phyloP scores from a whole-genome alignment of 2,797 vertebrate species.

The Darevskia nairensis region DNA sequence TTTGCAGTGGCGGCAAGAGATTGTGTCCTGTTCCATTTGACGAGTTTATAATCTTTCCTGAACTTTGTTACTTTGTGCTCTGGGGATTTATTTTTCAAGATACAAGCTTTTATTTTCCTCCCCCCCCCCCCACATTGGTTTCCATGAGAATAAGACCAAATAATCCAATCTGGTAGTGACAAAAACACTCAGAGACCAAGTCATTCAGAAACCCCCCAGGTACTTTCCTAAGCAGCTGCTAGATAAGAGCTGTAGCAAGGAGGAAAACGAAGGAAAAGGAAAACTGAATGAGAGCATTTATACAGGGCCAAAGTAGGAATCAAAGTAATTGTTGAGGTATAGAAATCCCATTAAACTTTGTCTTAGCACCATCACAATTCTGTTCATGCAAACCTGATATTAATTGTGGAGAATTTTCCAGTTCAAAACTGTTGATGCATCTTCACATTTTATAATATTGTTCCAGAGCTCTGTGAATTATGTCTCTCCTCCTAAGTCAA shows the following conservation, averaged over 20 bases:
- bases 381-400: not conserved
- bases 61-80: not conserved
- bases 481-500: not conserved
- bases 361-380: not conserved
- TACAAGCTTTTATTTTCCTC: not conserved
- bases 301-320: not conserved
- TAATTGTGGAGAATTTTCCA: not conserved
- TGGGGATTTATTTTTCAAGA: too few relatives aligned
- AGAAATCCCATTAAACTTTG: not conserved
- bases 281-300: not conserved
- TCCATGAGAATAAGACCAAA: not conserved
- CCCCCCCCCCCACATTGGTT: not conserved
- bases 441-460: not conserved
- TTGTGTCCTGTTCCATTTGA: not conserved
- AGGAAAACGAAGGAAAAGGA: not conserved
- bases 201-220: not conserved
- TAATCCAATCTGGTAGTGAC: not conserved
- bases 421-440: not conserved
- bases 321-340: not conserved
- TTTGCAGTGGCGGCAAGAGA: not conserved
- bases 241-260: not conserved
- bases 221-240: not conserved
- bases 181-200: not conserved
- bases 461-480: not conserved
- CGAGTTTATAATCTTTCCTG: not conserved